Base-by-base conservation (phyloP, 2,888 invertebrate genomes). In the Pollenia labialis region DNA sequence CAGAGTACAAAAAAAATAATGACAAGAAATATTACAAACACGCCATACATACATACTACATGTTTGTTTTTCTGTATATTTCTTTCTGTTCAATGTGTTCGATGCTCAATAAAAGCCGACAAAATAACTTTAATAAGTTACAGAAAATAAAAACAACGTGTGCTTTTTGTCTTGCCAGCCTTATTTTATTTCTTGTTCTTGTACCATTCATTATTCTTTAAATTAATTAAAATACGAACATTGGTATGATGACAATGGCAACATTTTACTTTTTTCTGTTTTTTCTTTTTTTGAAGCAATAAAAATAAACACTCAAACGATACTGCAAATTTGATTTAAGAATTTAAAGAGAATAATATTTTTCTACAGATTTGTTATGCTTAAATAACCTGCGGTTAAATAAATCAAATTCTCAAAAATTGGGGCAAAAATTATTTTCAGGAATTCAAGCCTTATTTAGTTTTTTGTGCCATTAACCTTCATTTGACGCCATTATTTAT, bases 151-250 rank as follows among this genome's bases (percentile, higher is more conserved):
- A 62, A 9, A 42, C 62, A 75, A 62, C n/a, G 7, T 52, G 50
- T 75, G 32, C 52, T 52, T 50, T 62, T 75, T 40, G 46, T 62
- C 52, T 64, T 12, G 52, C 32, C 32, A 46, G 11, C 42, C 23
- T 32, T 77, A 42, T 68, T 56, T 11, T 46, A 66, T 18, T 54
- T 58, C 60, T 42, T 23, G 42, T 50, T 56, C 14, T 50, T 60
- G 64, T 76, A 42, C 23, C 48, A 42, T 54, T 72, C 69, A 69
- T 69, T 69, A 48, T 46, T 42, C 50, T 58, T 79, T 69, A 58
- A 69, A 69, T 69, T 79, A 79, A 79, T 79, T 79, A 69, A 48
- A 68, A 60, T 46, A 46, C 23, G 50, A 32, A 56, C 40, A 48
- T 69, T 79, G 32, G 18, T 72, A 42, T 10, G 50, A 50, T 75